Evolutionary conservation across 2,113 vertebrate species (phyloP), one percentile per base, ranked within the genome.

Genomic region (Rhegmatorhina hoffmannsi): DNA sequence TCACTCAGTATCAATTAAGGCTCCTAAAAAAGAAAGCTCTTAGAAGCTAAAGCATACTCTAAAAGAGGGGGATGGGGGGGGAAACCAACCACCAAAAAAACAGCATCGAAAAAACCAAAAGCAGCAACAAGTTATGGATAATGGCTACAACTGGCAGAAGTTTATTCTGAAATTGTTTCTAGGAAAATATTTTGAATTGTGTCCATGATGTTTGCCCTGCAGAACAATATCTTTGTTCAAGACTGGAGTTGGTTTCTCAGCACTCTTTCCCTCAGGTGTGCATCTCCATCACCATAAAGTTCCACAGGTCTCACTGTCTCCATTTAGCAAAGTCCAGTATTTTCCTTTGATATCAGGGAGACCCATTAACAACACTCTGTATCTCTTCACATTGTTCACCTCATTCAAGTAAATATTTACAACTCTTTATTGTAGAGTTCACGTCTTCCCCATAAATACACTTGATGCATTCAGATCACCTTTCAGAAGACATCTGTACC

Each of bases 391-490:
- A 2, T 28, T 56, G 38, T 31, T 87, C 53, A 56, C 31, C 16
- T 24, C 73, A 15, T 44, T 63, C 53, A 36, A 84, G 2, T 6
- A 75, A 49, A 29, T 44, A 28, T 2, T 49, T 13, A 17, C 28
- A 67, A 20, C 16, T 77, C 25, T 74, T 25, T 55, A 4, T 28
- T 46, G 36, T 11, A 3, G 13, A 3, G 13, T 17, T 81, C 38
- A 14, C 4, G 11, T 5, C 25, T 81, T 5, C 28, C 20, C n/a
- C 1, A 2, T 1, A n/a, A 60, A 58, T 2, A 63, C 8, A 17
- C 9, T 18, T 16, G 34, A 28, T 17, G 9, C 24, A 18, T 7
- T 31, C 18, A 70, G 10, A 44, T 33, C 40, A 36, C 31, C 17
- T 52, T 56, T 16, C 66, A 69, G 23, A 73, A 66, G 46, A 50